These are phyloP conservation scores for Cyprinodon variegatus DNA, from an alignment of 2,113 vertebrate species.

Conservation along the genomic window DNA sequence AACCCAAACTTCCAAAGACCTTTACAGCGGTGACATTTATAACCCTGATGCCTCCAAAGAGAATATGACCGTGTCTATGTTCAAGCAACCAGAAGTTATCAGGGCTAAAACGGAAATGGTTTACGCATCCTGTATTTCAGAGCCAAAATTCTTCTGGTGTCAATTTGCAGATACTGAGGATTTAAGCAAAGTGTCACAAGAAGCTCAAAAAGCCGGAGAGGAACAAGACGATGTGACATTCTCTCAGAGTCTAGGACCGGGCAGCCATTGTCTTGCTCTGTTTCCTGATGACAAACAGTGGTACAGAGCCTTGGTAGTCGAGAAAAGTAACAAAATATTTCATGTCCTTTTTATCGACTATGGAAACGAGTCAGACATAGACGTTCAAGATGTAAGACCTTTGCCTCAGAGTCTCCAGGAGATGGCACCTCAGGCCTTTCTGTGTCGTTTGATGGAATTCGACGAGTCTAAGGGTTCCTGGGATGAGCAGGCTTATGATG, in stretches of 20 bases:
- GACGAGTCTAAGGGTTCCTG: slow-evolving; percentile 77
- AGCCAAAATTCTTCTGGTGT: slow-evolving; percentile 89
- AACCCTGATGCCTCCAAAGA: not conserved
- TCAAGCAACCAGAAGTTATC: slow-evolving; percentile 71
- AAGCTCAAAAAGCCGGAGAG: slow-evolving; percentile 76
- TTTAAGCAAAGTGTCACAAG: slow-evolving; percentile 68
- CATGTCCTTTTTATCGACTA: slow-evolving; percentile 85
- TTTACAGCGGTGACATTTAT: not conserved
- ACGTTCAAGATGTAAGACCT: slow-evolving; percentile 65
- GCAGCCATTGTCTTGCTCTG: slow-evolving; percentile 82
- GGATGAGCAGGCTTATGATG: slow-evolving; percentile 74
- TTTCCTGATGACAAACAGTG: slow-evolving; percentile 80
- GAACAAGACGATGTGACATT: slow-evolving; percentile 9
- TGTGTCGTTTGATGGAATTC: slow-evolving; percentile 85
- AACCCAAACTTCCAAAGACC: slow-evolving; percentile 6
- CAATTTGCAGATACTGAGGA: slow-evolving; percentile 70
- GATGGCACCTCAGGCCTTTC: slow-evolving; percentile 83
- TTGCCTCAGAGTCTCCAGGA: slow-evolving; percentile 76
- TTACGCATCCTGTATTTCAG: slow-evolving; percentile 75
- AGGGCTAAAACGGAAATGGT: slow-evolving; percentile 16
- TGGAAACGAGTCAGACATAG: slow-evolving; percentile 79
- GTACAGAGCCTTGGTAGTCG: slow-evolving; percentile 82
- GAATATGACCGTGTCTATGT: slow-evolving; percentile 7
- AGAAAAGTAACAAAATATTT: slow-evolving; percentile 25
- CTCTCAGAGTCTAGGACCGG: slow-evolving; percentile 53